Evolutionary conservation across 2,797 vertebrate genomes (phyloP), one percentile per base, ranked within the genome.

Genomic region (Vespertilio murinus): DNA sequence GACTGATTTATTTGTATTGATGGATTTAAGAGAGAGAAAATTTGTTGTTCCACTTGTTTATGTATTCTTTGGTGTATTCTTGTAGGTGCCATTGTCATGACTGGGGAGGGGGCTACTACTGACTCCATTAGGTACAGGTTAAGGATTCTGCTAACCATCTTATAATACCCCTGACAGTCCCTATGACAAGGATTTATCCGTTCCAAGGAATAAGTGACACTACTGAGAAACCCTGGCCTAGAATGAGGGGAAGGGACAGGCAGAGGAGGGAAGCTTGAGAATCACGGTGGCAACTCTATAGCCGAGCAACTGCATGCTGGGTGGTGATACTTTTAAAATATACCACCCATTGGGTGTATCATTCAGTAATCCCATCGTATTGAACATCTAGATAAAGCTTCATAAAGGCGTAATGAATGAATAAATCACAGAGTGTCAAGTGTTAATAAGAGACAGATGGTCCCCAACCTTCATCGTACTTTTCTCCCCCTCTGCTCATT

Each of bases 361-460:
- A 90, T 69, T 82, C 35, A 91, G 17, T 42, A 82, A 87, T 81
- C 20, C 38, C 20, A 75, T 42, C 90, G 70, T 81, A 69, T 90
- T 91, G 73, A 70, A n/a, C 64, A 49, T 69, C 71, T 89, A 84
- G 52, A 38, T 59, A 78, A 93, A 88, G 22, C 56, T 95, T 94
- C 25, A 3, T 94, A 75, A 91, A 94, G 45, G 11, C 56, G 54
- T 28, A 71, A 33, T 56, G 80, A 87, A 93, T 88, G 74, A 92
- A 88, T 70, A 92, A 96, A 95, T 94, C 61, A 94, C 80, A 42
- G 95, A 87, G 74, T 84, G 56, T 61, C 77, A 93, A 94, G 59
- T 89, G 82, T 73, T 75, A 92, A 71, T 49, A 81, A 42, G 35
- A 95, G 61, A 61, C 78, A 92, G 78, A 86, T 82, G 56, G 52